These are phyloP conservation scores for Polia nebulosa DNA, from an alignment of 2,888 invertebrate genomes.

Conservation along the genomic window DNA sequence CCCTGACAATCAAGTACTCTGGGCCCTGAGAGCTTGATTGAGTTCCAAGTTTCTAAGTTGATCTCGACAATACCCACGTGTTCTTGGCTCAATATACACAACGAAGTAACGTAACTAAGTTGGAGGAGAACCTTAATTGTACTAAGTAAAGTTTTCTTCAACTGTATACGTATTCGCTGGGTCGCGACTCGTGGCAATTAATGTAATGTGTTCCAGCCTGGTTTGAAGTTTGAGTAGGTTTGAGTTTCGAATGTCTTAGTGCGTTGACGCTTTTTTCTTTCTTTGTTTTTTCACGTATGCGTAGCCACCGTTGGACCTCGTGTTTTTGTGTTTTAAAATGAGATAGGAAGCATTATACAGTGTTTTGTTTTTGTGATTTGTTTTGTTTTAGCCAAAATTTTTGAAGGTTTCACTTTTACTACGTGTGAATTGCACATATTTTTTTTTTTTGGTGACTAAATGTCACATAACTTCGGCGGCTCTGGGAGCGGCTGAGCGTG, in stretches of 20 bases:
- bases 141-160: constrained; percentile 56
- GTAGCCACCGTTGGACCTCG: no score
- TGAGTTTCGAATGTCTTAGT: background rate
- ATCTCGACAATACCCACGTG: constrained; percentile 71
- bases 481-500: no score
- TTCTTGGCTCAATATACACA: constrained; percentile 64
- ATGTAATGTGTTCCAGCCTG: constrained; percentile 13
- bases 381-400: no score
- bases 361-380: no score
- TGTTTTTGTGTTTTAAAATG: no score
- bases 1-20: constrained; percentile 61
- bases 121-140: constrained; percentile 58
- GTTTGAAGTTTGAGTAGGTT: constrained; percentile 11
- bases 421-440: no score
- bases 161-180: constrained; percentile 22
- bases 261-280: background rate
- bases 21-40: constrained; percentile 50
- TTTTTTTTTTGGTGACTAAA: no score
- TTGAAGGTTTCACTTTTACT: no score
- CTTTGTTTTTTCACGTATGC: background rate
- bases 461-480: no score
- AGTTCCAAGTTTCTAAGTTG: constrained; percentile 68
- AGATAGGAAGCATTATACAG: no score
- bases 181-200: constrained; percentile 42
- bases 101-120: constrained; percentile 60